Evolutionary conservation across 1,140 invertebrate genomes (phyloP).

Genomic region (Drepana arcuata): DNA sequence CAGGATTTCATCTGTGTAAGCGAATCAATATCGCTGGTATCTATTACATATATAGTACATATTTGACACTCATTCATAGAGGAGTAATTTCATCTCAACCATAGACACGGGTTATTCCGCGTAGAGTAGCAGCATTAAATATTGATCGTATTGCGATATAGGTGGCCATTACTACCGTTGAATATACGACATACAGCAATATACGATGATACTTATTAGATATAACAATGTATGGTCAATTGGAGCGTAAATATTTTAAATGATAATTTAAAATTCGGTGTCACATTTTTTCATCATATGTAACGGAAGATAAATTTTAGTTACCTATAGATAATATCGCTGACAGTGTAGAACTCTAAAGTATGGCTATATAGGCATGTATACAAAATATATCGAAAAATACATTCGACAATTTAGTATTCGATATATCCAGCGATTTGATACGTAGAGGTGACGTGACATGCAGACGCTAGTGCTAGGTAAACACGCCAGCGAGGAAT

Average conservation of each 20-base stretch:
- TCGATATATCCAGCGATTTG: not conserved
- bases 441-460: not conserved
- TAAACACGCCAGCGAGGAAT: conserved; percentile 28
- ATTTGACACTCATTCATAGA: conserved; percentile 32
- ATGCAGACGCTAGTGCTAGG: conserved; percentile 1
- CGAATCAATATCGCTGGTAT: conserved; percentile 2
- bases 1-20: not conserved
- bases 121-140: conserved; percentile 58
- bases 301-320: no score
- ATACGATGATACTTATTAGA: not conserved
- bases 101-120: conserved; percentile 52
- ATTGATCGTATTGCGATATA: conserved; percentile 64
- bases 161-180: conserved; percentile 37
- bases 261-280: no score
- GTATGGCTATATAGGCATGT: no score
- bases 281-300: no score
- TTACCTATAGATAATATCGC: no score
- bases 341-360: no score
- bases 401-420: not conserved
- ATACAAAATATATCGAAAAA: no score
- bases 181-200: not conserved
- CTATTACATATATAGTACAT: conserved; percentile 23
- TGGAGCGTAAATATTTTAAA: no score
- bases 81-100: conserved; percentile 53
- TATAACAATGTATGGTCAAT: no score